A percentile compares a stretch with the other conserved stretches of the same genome.
Evolutionary conservation across 2,113 vertebrate species (phyloP).

Genomic region (Ictalurus punctatus): DNA sequence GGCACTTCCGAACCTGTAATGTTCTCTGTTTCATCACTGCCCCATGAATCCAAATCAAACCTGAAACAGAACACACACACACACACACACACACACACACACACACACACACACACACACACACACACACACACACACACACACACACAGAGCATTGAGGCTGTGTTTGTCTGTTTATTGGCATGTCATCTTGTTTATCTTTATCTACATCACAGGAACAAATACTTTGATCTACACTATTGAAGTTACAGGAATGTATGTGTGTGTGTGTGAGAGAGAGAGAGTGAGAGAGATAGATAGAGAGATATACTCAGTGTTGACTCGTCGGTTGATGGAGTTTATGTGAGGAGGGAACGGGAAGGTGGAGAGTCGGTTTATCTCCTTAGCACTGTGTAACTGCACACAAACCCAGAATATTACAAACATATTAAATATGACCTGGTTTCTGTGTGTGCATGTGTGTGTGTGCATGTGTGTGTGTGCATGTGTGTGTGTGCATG

Average conservation of each 20-base stretch:
- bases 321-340: conserved; percentile 85
- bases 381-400: conserved; percentile 77
- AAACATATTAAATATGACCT: not conserved
- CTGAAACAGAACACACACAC: conserved; percentile 52
- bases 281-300: not conserved
- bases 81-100: not conserved
- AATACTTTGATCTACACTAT: not conserved
- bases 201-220: not conserved
- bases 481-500: no score
- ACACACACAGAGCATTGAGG: not conserved
- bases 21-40: conserved; percentile 72
- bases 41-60: conserved; percentile 74
- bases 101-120: conserved; percentile 13
- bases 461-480: not conserved
- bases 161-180: not conserved
- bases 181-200: not conserved
- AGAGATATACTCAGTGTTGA: conserved; percentile 70
- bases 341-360: conserved; percentile 89
- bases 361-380: conserved; percentile 91
- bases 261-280: not conserved
- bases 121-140: conserved; percentile 6
- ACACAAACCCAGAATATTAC: conserved; percentile 12
- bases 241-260: not conserved
- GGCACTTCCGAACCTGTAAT: conserved; percentile 61
- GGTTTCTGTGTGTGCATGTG: not conserved